Evolutionary conservation across 2,888 invertebrate genomes (phyloP).

Genomic region (Drosophila bunnanda): DNA sequence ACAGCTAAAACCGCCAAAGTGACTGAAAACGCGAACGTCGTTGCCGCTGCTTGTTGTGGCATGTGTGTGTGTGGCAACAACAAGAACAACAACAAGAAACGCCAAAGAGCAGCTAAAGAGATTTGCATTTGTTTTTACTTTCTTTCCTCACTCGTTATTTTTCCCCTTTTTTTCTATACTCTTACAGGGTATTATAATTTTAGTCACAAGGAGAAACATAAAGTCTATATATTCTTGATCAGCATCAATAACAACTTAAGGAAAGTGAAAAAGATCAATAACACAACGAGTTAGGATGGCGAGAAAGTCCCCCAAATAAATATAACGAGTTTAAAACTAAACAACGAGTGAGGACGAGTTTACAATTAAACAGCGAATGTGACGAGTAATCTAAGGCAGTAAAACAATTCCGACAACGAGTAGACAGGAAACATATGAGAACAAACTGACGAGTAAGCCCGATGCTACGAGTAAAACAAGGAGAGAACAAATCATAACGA

Average conservation of each 20-base stretch:
- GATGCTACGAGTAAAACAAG: not conserved
- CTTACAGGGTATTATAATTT: not conserved
- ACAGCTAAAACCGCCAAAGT: constrained; percentile 71
- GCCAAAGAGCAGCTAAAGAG: constrained; percentile 64
- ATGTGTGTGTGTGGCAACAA: constrained; percentile 36
- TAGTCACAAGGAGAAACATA: not conserved
- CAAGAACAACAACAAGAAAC: constrained; percentile 17
- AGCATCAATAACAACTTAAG: not conserved
- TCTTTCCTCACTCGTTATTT: constrained; percentile 1
- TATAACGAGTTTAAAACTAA: not conserved
- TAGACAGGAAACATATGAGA: not conserved
- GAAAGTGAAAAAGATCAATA: not conserved
- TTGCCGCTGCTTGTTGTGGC: constrained; percentile 40
- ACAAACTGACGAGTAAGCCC: not conserved
- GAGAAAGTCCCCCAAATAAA: not conserved
- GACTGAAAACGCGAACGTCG: constrained; percentile 68
- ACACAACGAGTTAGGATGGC: no score
- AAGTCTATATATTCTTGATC: not conserved
- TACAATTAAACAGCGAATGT: not conserved
- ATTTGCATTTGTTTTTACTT: constrained; percentile 62
- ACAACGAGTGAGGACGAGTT: not conserved
- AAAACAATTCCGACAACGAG: not conserved
- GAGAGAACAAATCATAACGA: not conserved
- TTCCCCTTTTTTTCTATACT: constrained; percentile 7
- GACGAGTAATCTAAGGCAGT: not conserved